Evolutionary conservation across 2,797 vertebrate species (phyloP).

Genomic region (Aselliscus stoliczkanus): DNA sequence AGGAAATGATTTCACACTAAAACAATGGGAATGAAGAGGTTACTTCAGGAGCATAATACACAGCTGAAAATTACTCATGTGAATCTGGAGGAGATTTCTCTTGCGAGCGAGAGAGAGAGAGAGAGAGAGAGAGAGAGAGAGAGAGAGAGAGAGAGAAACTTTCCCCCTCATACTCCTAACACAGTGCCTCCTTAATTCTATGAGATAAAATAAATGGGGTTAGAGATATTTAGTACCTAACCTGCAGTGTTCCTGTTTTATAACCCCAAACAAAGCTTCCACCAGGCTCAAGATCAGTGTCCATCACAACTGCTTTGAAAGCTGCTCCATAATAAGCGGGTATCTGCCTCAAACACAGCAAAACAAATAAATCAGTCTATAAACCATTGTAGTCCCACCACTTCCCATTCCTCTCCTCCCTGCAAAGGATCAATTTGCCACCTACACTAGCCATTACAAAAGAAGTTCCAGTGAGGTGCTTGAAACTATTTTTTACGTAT

Average conservation of each 20-base stretch:
- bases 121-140: slow-evolving; percentile 53
- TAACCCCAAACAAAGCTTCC: slow-evolving; percentile 56
- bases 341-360: slow-evolving; percentile 40
- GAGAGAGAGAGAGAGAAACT: slow-evolving; percentile 57
- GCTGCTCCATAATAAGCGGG: slow-evolving; percentile 52
- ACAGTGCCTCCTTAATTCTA: slow-evolving; percentile 65
- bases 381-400: not conserved
- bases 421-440: not conserved
- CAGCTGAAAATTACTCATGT: slow-evolving; percentile 83
- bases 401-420: not conserved
- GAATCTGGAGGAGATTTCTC: slow-evolving; percentile 77
- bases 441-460: not conserved
- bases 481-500: not conserved
- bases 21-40: slow-evolving; percentile 87
- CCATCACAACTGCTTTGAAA: slow-evolving; percentile 54
- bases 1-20: slow-evolving; percentile 90
- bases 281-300: slow-evolving; percentile 56
- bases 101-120: slow-evolving; percentile 6
- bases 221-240: slow-evolving; percentile 66
- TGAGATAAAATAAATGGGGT: slow-evolving; percentile 52
- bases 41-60: slow-evolving; percentile 82
- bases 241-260: slow-evolving; percentile 58
- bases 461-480: not conserved
- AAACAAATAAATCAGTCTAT: slow-evolving; percentile 46
- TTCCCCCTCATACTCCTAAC: slow-evolving; percentile 38